Evolutionary conservation across 2,888 invertebrate genomes (phyloP).

Genomic region (Anaspis maculata): DNA sequence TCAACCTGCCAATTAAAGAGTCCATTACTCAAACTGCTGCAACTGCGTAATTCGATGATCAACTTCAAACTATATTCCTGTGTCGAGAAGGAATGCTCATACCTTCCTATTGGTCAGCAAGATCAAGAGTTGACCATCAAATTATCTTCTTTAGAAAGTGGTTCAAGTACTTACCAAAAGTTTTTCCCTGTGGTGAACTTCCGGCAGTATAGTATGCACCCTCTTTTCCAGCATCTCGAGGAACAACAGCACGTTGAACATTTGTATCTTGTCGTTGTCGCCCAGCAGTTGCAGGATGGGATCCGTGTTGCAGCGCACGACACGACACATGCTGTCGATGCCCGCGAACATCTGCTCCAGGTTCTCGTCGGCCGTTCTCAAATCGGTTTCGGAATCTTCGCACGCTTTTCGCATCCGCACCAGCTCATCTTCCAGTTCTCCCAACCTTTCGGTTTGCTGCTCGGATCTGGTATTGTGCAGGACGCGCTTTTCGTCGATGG

Average conservation of each 20-base stretch:
- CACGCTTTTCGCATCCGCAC: no score
- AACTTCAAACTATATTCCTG: no score
- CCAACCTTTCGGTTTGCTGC: constrained; percentile 54
- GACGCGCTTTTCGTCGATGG: constrained; percentile 57
- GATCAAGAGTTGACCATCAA: neutral
- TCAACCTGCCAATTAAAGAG: constrained; percentile 18
- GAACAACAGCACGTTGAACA: constrained; percentile 71
- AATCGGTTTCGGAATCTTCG: no score
- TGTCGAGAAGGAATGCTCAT: no score
- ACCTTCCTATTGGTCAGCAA: no score
- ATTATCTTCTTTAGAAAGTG: constrained; percentile 1
- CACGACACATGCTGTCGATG: constrained; percentile 54
- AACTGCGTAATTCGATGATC: no score
- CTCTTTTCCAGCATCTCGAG: constrained; percentile 74
- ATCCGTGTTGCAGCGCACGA: constrained; percentile 65
- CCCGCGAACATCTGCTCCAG: constrained; percentile 47
- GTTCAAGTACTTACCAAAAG: constrained; percentile 8
- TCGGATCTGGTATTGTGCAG: constrained; percentile 49
- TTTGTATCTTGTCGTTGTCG: constrained; percentile 61
- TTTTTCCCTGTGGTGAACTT: constrained; percentile 41
- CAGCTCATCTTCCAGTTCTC: constrained; percentile 45
- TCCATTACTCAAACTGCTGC: no score
- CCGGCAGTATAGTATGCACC: constrained; percentile 56
- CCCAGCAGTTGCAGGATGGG: constrained; percentile 63
- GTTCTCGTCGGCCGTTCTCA: no score